These are phyloP conservation scores for Podotricha telesiphe DNA, from an alignment of 2,888 invertebrate genomes.

Conservation along the genomic window DNA sequence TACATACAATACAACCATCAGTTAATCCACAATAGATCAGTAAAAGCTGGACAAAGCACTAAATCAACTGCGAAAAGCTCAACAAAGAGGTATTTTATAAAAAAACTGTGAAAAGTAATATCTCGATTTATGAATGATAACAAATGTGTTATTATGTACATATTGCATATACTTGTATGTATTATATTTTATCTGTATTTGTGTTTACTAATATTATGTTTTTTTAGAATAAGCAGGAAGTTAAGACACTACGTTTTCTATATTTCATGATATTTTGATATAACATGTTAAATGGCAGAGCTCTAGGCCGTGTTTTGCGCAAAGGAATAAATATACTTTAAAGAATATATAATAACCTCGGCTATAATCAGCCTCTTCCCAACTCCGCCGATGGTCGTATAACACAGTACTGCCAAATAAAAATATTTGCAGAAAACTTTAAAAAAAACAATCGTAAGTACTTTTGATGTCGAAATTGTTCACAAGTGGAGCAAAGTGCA, in stretches of 20 bases:
- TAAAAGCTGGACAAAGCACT: constrained; percentile 11
- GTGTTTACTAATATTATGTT: no score
- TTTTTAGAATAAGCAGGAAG: no score
- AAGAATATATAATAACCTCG: no score
- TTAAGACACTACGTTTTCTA: no score
- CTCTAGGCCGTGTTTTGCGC: no score
- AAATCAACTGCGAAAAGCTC: constrained; percentile 20
- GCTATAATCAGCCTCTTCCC: no score
- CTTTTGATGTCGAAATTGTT: constrained; percentile 25
- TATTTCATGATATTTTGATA: no score
- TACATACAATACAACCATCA: not conserved
- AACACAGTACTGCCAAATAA: not conserved
- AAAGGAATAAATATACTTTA: no score
- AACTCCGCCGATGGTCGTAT: not conserved
- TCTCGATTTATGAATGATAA: not conserved
- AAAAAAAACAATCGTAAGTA: constrained; percentile 15
- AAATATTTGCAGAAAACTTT: constrained; percentile 20
- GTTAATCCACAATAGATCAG: constrained; percentile 2
- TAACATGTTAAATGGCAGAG: no score
- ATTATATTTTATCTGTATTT: not conserved
- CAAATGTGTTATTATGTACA: not conserved
- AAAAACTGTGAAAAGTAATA: constrained; percentile 13
- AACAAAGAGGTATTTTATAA: constrained; percentile 20
- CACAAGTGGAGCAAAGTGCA: constrained; percentile 29
- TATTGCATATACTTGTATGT: not conserved